These are phyloP conservation scores for Thamnaconus septentrionalis DNA, from an alignment of 2,113 vertebrate species.

Conservation along the genomic window DNA sequence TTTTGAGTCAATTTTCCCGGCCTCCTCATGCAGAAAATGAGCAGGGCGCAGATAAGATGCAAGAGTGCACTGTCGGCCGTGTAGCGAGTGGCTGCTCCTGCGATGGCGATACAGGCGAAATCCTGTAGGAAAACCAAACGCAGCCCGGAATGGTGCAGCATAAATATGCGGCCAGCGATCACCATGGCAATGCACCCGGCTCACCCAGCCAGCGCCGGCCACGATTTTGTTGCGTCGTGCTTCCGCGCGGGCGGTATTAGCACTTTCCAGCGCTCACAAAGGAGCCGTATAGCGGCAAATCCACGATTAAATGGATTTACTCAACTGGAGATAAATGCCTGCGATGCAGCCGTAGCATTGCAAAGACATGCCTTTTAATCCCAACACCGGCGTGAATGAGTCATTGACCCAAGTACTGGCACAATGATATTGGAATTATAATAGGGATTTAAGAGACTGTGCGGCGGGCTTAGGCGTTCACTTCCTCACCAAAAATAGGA, in stretches of 20 bases:
- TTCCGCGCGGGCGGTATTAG: conserved; percentile 49
- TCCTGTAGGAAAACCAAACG: conserved; percentile 50
- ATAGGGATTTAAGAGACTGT: conserved; percentile 21
- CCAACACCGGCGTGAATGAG: conserved; percentile 38
- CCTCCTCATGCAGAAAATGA: conserved; percentile 75
- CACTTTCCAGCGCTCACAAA: conserved; percentile 32
- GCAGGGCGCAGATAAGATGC: conserved; percentile 67
- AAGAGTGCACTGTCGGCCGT: conserved; percentile 50
- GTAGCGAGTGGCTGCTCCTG: conserved; percentile 59
- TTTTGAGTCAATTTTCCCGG: conserved; percentile 73
- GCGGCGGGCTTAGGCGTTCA: background rate
- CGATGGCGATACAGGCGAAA: conserved; percentile 58
- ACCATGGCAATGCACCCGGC: conserved; percentile 28
- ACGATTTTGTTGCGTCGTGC: conserved; percentile 42
- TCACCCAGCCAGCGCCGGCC: conserved; percentile 43
- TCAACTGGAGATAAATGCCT: conserved; percentile 40
- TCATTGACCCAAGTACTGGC: conserved; percentile 41
- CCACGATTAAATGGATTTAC: conserved; percentile 58
- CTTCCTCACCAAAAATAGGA: conserved; percentile 1
- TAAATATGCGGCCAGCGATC: conserved; percentile 54
- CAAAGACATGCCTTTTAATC: conserved; percentile 41
- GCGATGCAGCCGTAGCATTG: conserved; percentile 33
- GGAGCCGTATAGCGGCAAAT: conserved; percentile 31
- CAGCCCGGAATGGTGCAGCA: conserved; percentile 32
- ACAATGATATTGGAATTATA: conserved; percentile 37